Evolutionary conservation across 2,888 invertebrate species (phyloP).

Genomic region (Diplazon laetatorius): DNA sequence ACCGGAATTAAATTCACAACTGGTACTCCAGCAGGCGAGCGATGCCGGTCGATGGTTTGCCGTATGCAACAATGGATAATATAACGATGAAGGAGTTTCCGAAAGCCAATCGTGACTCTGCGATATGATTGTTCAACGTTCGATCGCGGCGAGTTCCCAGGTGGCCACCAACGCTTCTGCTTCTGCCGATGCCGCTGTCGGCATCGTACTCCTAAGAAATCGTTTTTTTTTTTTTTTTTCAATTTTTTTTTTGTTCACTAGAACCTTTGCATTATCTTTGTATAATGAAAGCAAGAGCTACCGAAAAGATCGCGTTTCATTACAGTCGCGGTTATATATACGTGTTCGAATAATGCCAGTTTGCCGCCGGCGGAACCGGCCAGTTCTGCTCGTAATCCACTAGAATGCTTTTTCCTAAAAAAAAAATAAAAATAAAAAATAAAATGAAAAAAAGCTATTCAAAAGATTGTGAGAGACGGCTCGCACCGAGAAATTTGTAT

Average conservation of each 20-base stretch:
- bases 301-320: slow-evolving; percentile 62
- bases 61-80: slow-evolving; percentile 53
- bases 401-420: slow-evolving; percentile 11
- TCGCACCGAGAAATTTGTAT: neutral
- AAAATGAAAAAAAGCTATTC: slow-evolving; percentile 26
- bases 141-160: slow-evolving; percentile 77
- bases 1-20: slow-evolving; percentile 52
- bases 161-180: slow-evolving; percentile 73
- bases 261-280: slow-evolving; percentile 59
- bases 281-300: slow-evolving; percentile 66
- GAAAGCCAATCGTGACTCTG: slow-evolving; percentile 66
- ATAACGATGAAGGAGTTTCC: slow-evolving; percentile 56
- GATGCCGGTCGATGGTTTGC: slow-evolving; percentile 48
- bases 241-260: slow-evolving; percentile 56
- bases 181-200: slow-evolving; percentile 57
- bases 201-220: slow-evolving; percentile 36
- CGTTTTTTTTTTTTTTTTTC: neutral
- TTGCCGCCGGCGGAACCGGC: slow-evolving; percentile 12
- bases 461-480: neutral
- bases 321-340: neutral
- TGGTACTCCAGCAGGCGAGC: slow-evolving; percentile 36
- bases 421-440: too few species aligned
- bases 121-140: slow-evolving; percentile 78
- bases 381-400: slow-evolving; percentile 12
- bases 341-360: slow-evolving; percentile 26